These are phyloP conservation scores for Spea hammondii DNA, from an alignment of 2,797 vertebrate species.

Conservation along the genomic window DNA sequence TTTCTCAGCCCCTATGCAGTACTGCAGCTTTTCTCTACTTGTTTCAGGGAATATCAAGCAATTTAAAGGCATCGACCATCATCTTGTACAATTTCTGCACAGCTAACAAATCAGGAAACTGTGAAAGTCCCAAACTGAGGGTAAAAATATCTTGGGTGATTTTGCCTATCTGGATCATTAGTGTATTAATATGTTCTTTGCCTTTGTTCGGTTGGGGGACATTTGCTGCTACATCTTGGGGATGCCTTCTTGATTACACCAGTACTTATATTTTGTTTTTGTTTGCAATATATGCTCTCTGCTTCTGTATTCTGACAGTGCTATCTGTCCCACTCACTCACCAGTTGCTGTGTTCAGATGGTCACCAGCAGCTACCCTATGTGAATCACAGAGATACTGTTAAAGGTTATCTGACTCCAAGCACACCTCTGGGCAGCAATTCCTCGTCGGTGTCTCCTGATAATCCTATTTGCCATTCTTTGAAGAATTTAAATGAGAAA, in stretches of 20 bases:
- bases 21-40: slow-evolving; percentile 85
- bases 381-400: slow-evolving; percentile 68
- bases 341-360: slow-evolving; percentile 85
- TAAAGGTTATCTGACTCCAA: slow-evolving; percentile 61
- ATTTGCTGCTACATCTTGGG: slow-evolving; percentile 79
- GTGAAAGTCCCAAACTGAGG: slow-evolving; percentile 61
- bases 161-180: slow-evolving; percentile 76
- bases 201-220: slow-evolving; percentile 90
- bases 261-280: slow-evolving; percentile 79
- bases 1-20: slow-evolving; percentile 74
- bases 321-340: slow-evolving; percentile 81
- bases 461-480: slow-evolving; percentile 70
- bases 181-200: slow-evolving; percentile 77
- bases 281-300: slow-evolving; percentile 75
- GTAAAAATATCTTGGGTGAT: slow-evolving; percentile 71
- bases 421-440: slow-evolving; percentile 65
- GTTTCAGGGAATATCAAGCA: slow-evolving; percentile 91
- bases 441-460: slow-evolving; percentile 64
- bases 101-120: slow-evolving; percentile 66
- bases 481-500: slow-evolving; percentile 63
- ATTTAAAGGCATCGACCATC: slow-evolving; percentile 86
- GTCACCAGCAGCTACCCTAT: slow-evolving; percentile 70
- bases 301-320: slow-evolving; percentile 74
- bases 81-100: slow-evolving; percentile 87
- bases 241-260: slow-evolving; percentile 79